Evolutionary conservation across 2,797 vertebrate species (phyloP), one percentile per base, ranked within the genome.

Genomic region (Pagetopsis macropterus): DNA sequence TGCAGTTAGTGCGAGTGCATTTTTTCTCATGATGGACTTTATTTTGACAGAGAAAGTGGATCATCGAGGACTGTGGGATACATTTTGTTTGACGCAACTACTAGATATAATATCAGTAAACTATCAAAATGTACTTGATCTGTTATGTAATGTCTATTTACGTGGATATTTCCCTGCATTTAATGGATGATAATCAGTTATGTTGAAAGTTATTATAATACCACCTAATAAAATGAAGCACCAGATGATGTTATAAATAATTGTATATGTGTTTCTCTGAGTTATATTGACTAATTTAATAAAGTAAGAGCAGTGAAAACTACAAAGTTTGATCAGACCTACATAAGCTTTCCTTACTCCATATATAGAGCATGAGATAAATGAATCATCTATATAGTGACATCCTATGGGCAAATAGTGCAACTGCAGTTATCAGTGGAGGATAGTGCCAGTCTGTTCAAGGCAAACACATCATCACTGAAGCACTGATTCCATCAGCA

Each of bases 391-490:
- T 83, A 82, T 80, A 82, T 80, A 90, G 87, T 87, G 92, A 91
- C 92, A 92, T 61, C 89, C 78, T 48, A 83, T 92, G 92, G 90
- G 16, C 67, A 82, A 86, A 85, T 9, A 13, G 44, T 82, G 87
- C 11, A 90, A 93, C 83, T 93, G 78, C 90, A 92, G 59, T 16
- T 62, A 52, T 54, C 3, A 41, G 14, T 45, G n/a, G 37, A 11
- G 63, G 14, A 31, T 15, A 1, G 3, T 12, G 17, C 7, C 9
- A 67, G 55, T 2, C 9, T 51, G 2, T 54, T 11, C 3, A 62
- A 21, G 59, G 17, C n/a, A 43, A 9, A 16, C 19, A 67, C 49
- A 14, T 57, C 7, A 14, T 44, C 33, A 14, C 1, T 52, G 27
- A 54, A 19, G 3, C 19, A 43, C 10, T 45, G 16, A 37, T 49